Base-by-base conservation (phyloP, 2,888 invertebrate species). In the Encarsia formosa region DNA sequence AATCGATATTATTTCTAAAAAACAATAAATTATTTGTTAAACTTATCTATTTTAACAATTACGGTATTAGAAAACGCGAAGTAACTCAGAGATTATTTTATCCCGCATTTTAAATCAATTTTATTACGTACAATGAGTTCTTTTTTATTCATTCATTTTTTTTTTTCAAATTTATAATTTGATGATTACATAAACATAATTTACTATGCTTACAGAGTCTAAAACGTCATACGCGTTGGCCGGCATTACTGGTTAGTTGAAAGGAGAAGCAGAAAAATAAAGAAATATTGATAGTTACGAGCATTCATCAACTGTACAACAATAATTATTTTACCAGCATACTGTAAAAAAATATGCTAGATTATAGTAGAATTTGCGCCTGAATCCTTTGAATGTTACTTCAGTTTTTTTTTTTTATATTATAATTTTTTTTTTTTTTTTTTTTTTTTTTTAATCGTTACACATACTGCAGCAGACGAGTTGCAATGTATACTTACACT, bases 191-290 rank as follows among this genome's bases (percentile, higher is more conserved):
- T 40, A 49, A 49, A 19, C 37, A 44, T 31, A 35, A 37, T 6
- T 40, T 39, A 46, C 37, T 41, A 49, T 49, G n/a, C 45, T 42
- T 42, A 20, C 39, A n/a, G 49, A 49, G 45, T 45, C 49, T 54
- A 43, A 42, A 49, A 45, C 45, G n/a, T n/a, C n/a, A 43, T 46
- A 38, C 31, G 32, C 38, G 45, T 43, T 50, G 54, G 50, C 43
- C 43, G 50, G 43, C 46, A 44, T 48, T 41, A 24, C 29, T 48
- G 42, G 43, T 48, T 35, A 53, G 40, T 41, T 38, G n/a, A n/a
- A n/a, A n/a, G n/a, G n/a, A 39, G 45, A 26, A 15, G 37, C 29
- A 38, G 19, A 35, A 22, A 31, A 43, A 16, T 22, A n/a, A 41
- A 32, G 15, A 18, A 39, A 43, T 32, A 22, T 34, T 3, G 15